A percentile compares a stretch with the other conserved stretches of the same genome.
Evolutionary conservation across 2,113 vertebrate genomes (phyloP).

Genomic region (Percina caprodes): DNA sequence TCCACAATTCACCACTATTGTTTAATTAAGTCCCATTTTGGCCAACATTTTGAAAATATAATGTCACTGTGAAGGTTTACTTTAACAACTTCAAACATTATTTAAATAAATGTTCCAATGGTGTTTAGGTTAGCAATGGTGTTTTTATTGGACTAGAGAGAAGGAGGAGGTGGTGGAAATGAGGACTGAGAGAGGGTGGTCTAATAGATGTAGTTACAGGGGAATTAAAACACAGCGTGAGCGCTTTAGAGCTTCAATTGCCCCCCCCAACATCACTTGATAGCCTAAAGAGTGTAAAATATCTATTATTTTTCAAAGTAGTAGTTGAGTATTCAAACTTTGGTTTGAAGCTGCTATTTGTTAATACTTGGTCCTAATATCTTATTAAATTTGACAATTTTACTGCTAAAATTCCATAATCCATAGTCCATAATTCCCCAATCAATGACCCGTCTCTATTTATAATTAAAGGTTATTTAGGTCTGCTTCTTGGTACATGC

Average conservation of each 20-base stretch:
- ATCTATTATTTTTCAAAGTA: too few species aligned
- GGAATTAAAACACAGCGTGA: constrained; percentile 27
- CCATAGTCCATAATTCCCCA: neutral
- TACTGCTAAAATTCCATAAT: neutral
- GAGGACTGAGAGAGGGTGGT: constrained; percentile 5
- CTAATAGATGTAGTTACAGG: constrained; percentile 17
- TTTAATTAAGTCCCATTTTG: neutral
- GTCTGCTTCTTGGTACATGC: neutral
- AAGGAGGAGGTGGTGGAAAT: neutral
- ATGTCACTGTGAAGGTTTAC: neutral
- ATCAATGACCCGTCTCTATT: neutral
- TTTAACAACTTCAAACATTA: neutral
- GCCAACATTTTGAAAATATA: neutral
- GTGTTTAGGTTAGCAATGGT: neutral
- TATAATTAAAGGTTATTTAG: constrained; percentile 1
- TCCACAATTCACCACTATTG: neutral
- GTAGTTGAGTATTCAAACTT: neutral
- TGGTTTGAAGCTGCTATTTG: neutral
- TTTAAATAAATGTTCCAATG: neutral
- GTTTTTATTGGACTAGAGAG: neutral
- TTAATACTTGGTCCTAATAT: neutral
- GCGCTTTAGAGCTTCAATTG: neutral
- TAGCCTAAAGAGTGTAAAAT: too few species aligned
- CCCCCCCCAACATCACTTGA: too few species aligned
- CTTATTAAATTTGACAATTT: neutral